Evolutionary conservation across 2,113 vertebrate species (phyloP), one percentile per base, ranked within the genome.

Genomic region (Glaucomys volans): DNA sequence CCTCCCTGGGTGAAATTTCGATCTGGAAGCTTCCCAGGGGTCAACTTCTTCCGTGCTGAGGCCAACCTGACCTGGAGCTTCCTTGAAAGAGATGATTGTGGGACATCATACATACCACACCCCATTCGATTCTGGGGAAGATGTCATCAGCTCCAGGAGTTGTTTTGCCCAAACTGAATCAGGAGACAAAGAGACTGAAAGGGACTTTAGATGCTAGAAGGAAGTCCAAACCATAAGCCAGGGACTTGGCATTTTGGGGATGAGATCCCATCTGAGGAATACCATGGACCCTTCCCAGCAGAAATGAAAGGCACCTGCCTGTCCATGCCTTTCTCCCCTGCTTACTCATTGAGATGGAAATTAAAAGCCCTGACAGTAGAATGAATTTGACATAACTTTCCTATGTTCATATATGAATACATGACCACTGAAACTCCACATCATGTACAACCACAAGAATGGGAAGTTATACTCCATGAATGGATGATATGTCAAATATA

Each of bases 271-370:
- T 67, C n/a, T 10, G 67, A 84, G 47, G 81, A 42, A 81, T 50
- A 66, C n/a, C 44, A 8, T 59, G 32, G 66, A 50, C 50, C 5
- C 62, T 92, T 72, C 90, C 87, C 35, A 47, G 54, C 44, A 54
- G 26, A 71, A 74, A 37, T 8, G 1, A 64, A 52, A 67, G 14
- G 17, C 86, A 44, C 16, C 3, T 30, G 22, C 3, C 2, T 24
- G 22, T 52, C 52, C 11, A 0, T 9, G 22, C 32, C 69, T 40
- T 40, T 10, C 17, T 1, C 40, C 24, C 47, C 13, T 44, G 1
- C 9, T 57, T 66, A 14, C 3, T 42, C 42, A 0, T 26, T 3
- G 20, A 37, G 37, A n/a, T 18, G 52, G 6, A 52, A 13, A 37
- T 17, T 14, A 2, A 92, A 37, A 54, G 64, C 64, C 37, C 28